A percentile compares a stretch with the other conserved stretches of the same genome.
Conservation (phyloP, 2,888 invertebrate genomes). For the Reticulitermes lucifugus region DNA sequence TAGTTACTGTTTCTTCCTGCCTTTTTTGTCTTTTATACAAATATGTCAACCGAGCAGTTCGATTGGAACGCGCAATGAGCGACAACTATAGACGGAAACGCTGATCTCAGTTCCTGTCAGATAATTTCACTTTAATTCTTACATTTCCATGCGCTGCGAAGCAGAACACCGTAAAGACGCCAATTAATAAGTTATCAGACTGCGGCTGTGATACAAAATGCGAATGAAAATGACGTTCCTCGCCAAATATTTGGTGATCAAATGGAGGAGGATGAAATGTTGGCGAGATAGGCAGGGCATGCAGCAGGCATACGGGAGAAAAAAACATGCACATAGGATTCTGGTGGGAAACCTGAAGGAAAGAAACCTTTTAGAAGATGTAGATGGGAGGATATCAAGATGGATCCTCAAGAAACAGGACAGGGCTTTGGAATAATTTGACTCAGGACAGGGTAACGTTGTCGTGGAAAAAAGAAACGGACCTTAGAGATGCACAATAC, state of each 20-base stretch:
- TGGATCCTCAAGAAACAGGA: neutral
- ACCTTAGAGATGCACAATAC: too few species aligned
- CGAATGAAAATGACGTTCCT: neutral
- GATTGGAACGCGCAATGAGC: neutral
- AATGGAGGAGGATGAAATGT: neutral
- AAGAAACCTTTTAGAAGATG: too few species aligned
- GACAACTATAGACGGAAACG: neutral
- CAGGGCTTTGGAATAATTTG: neutral
- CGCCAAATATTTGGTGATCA: neutral
- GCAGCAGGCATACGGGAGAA: too few species aligned
- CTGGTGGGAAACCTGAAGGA: too few species aligned
- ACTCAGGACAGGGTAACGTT: neutral
- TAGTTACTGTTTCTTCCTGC: too few species aligned
- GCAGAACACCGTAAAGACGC: neutral
- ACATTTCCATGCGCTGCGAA: neutral
- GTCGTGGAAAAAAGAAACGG: too few species aligned
- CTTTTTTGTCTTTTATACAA: neutral
- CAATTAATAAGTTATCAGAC: neutral
- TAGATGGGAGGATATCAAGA: too few species aligned
- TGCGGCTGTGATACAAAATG: neutral
- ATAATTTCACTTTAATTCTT: neutral
- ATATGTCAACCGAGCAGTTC: neutral
- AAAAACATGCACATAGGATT: too few species aligned
- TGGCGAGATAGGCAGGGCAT: neutral
- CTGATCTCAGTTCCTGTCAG: neutral